Percentiles rank a stretch among this genome's conserved stretches.
Conservation (phyloP, 2,797 vertebrate genomes). For the Intellagama lesueurii region DNA sequence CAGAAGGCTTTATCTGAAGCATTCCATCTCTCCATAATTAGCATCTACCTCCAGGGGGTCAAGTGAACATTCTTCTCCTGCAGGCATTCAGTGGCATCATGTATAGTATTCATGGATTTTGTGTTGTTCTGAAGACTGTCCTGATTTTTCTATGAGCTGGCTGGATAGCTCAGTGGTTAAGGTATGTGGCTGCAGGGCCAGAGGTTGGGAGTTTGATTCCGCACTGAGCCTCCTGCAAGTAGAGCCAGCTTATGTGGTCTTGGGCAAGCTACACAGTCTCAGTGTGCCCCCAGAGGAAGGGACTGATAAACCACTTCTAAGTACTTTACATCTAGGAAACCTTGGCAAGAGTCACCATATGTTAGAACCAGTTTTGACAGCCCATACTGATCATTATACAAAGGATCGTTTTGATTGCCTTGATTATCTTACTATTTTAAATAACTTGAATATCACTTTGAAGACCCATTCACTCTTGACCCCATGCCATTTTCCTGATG, state of each 20-base stretch:
- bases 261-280: too few relatives aligned
- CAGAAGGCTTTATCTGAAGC: background rate
- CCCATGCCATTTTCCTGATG: background rate
- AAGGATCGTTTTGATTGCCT: background rate
- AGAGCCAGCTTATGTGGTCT: too few relatives aligned
- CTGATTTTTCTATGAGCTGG: background rate
- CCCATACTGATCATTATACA: too few relatives aligned
- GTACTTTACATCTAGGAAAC: too few relatives aligned
- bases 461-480: background rate
- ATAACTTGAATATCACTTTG: background rate
- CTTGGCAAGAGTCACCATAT: too few relatives aligned
- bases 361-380: background rate
- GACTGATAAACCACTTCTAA: too few relatives aligned
- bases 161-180: too few relatives aligned
- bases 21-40: background rate
- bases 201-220: too few relatives aligned
- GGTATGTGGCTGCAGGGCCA: too few relatives aligned
- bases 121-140: background rate
- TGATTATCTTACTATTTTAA: background rate
- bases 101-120: background rate
- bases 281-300: too few relatives aligned
- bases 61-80: background rate
- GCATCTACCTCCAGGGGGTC: background rate
- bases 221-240: too few relatives aligned
- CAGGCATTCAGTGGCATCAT: background rate